phyloP scores from a whole-genome alignment of 2,113 vertebrate genomes.

The Paradoxurus hermaphroditus region DNA sequence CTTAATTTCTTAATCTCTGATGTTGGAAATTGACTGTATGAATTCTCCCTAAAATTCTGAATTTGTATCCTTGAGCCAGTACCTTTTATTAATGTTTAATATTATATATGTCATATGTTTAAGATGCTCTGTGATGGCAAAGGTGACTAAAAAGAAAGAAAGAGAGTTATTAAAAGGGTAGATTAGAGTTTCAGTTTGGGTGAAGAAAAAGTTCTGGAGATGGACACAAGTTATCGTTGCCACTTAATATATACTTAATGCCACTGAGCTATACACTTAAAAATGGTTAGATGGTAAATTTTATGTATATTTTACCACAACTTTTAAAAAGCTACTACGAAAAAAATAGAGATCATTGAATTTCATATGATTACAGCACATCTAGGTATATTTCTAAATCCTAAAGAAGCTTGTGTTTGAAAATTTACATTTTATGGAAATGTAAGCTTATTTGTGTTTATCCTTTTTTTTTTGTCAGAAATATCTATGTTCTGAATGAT shows the following conservation, averaged over 20 bases:
- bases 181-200: background rate
- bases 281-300: background rate
- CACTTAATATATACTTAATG: background rate
- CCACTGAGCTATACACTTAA: background rate
- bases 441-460: conserved; percentile 42
- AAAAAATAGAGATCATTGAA: background rate
- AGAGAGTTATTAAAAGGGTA: background rate
- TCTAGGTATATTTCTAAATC: background rate
- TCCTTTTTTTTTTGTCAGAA: conserved; percentile 37
- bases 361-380: background rate
- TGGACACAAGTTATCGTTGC: background rate
- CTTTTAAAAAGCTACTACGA: background rate
- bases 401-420: background rate
- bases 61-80: background rate
- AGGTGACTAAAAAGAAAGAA: background rate
- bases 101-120: background rate
- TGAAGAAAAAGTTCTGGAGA: background rate
- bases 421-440: conserved; percentile 36
- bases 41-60: background rate
- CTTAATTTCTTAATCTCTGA: background rate
- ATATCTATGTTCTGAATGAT: conserved; percentile 55
- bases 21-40: background rate
- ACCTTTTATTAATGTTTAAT: background rate
- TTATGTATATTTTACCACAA: background rate
- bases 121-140: background rate